Conservation (phyloP, 2,113 vertebrate species). For the Hydropotes inermis region DNA sequence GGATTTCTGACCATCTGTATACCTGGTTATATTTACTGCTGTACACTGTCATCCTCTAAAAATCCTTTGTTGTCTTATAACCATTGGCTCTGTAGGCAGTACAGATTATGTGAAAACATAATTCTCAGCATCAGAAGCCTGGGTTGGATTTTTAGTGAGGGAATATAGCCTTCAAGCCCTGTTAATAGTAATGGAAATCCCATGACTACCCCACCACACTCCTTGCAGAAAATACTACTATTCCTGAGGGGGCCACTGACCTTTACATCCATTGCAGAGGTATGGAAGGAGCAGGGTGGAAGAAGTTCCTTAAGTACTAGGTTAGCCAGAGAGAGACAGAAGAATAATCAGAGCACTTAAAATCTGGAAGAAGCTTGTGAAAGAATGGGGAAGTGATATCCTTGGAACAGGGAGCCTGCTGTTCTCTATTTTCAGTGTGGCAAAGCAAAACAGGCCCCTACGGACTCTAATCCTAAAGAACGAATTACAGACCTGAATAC, state of each 20-base stretch:
- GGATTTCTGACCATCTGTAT: neutral
- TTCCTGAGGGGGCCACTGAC: conserved; percentile 12
- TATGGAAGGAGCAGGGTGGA: neutral
- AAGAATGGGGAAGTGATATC: conserved; percentile 47
- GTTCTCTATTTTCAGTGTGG: conserved; percentile 56
- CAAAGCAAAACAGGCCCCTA: conserved; percentile 70
- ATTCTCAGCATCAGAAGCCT: neutral
- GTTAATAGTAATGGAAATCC: neutral
- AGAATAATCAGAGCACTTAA: conserved; percentile 38
- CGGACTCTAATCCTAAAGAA: conserved; percentile 67
- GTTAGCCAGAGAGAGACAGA: conserved; percentile 48
- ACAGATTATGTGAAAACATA: conserved; percentile 10
- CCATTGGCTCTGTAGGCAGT: neutral
- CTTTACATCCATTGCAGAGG: conserved; percentile 34
- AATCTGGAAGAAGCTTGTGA: conserved; percentile 29
- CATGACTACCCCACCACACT: neutral
- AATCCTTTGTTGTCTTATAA: neutral
- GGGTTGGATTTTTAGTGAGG: conserved; percentile 35
- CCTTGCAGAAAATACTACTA: conserved; percentile 34
- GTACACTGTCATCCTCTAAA: neutral
- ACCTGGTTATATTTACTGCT: conserved; percentile 1
- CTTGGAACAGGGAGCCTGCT: conserved; percentile 52
- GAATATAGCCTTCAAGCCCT: neutral
- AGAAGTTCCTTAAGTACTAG: conserved; percentile 50
- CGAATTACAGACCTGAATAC: conserved; percentile 66